phyloP scores from a whole-genome alignment of 2,797 vertebrate species.

The Molothrus ater region DNA sequence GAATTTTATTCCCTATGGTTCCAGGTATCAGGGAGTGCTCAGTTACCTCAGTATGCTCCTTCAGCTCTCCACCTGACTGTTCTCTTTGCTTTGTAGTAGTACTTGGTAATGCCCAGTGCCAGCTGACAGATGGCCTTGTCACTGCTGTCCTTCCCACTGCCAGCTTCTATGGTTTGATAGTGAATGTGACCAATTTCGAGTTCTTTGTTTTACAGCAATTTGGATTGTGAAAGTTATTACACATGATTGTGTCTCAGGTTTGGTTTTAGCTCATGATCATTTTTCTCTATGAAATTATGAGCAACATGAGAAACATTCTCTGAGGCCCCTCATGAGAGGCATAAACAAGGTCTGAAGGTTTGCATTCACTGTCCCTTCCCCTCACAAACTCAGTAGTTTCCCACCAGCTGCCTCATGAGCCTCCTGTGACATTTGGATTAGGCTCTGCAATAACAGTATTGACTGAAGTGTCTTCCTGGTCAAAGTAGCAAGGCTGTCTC shows the following conservation, averaged over 20 bases:
- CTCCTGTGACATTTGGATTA: slow-evolving; percentile 7
- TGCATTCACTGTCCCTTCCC: neutral
- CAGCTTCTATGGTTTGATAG: neutral
- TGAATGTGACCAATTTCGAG: accelerated
- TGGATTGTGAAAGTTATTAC: neutral
- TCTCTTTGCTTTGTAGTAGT: neutral
- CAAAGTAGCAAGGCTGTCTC: neutral
- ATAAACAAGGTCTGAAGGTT: neutral
- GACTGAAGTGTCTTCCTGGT: neutral
- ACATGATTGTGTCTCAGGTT: accelerated
- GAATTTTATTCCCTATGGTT: neutral
- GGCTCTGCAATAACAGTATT: slow-evolving; percentile 19
- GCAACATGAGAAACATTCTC: neutral
- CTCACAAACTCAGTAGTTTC: neutral
- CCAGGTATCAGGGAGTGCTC: neutral
- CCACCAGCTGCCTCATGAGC: neutral
- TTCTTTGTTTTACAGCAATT: neutral
- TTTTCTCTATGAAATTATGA: neutral
- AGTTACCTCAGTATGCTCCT: neutral
- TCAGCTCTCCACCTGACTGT: neutral
- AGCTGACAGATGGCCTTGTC: neutral
- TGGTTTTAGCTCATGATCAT: neutral
- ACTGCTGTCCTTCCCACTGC: neutral
- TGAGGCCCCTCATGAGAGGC: neutral
- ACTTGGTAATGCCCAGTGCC: too few relatives aligned